Conservation (phyloP, 2,113 vertebrate species). For the Seriola quinqueradiata region DNA sequence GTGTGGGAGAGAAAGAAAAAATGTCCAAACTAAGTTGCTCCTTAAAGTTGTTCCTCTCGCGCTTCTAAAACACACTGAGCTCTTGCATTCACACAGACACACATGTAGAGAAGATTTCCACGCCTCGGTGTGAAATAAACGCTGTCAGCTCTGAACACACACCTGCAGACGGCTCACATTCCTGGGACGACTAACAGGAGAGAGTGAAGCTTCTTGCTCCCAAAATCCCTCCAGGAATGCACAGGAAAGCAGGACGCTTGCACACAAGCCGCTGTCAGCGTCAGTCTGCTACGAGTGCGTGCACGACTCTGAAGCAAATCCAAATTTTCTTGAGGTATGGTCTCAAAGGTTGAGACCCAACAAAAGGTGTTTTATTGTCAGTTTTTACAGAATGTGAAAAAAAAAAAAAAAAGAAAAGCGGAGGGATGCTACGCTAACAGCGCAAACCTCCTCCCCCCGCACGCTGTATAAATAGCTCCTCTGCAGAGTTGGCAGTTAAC, state of each 20-base stretch:
- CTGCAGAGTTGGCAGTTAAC: conserved; percentile 30
- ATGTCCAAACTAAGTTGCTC: not conserved
- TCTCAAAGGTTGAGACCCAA: not conserved
- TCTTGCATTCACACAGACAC: not conserved
- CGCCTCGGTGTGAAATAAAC: conserved; percentile 65
- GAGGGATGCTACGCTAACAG: conserved; percentile 30
- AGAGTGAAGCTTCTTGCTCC: conserved; percentile 48
- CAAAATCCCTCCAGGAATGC: conserved; percentile 72
- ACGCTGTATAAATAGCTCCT: conserved; percentile 38
- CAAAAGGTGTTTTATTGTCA: not conserved
- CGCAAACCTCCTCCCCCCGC: not conserved
- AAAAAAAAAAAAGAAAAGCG: not conserved
- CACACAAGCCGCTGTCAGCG: not conserved
- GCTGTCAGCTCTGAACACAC: conserved; percentile 28
- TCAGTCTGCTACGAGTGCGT: not conserved
- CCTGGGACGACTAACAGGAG: conserved; percentile 60
- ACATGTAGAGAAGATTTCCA: conserved; percentile 40
- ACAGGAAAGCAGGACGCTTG: conserved; percentile 27
- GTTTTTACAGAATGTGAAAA: not conserved
- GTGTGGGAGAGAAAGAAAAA: not conserved
- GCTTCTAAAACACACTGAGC: not conserved
- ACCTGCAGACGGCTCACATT: conserved; percentile 72
- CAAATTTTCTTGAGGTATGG: too few relatives aligned
- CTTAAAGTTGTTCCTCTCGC: not conserved
- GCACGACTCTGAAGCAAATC: not conserved